Evolutionary conservation across 2,888 invertebrate genomes (phyloP).

Genomic region (Parnassius smintheus): DNA sequence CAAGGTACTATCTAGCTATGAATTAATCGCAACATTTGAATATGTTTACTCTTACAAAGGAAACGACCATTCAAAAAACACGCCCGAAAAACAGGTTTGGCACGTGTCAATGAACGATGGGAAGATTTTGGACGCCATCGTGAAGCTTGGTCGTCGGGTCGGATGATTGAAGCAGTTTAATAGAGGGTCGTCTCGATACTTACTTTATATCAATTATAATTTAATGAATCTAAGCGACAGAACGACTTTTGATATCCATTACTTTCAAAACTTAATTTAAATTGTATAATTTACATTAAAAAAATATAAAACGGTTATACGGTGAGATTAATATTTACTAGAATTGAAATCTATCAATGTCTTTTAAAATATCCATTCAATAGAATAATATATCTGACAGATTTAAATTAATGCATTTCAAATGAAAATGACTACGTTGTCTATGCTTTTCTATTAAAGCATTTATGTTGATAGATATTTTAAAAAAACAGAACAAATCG

Average conservation of each 20-base stretch:
- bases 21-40: slow-evolving; percentile 82
- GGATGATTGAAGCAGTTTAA: slow-evolving; percentile 73
- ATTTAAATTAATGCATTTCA: too few relatives aligned
- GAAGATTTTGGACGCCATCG: slow-evolving; percentile 72
- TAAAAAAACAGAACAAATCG: too few relatives aligned
- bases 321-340: slow-evolving; percentile 17
- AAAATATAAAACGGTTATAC: slow-evolving; percentile 15
- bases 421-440: too few relatives aligned
- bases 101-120: slow-evolving; percentile 80
- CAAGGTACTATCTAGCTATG: slow-evolving; percentile 76
- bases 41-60: slow-evolving; percentile 79
- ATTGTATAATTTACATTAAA: slow-evolving; percentile 24
- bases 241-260: slow-evolving; percentile 29
- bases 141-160: slow-evolving; percentile 57
- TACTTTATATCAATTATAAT: slow-evolving; percentile 58
- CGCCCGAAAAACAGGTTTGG: slow-evolving; percentile 74
- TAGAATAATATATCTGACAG: neutral
- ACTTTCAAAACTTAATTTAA: slow-evolving; percentile 14
- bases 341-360: slow-evolving; percentile 12
- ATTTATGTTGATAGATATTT: too few relatives aligned
- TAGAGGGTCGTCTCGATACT: slow-evolving; percentile 61
- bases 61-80: slow-evolving; percentile 79
- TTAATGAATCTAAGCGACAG: slow-evolving; percentile 49
- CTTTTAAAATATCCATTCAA: slow-evolving; percentile 3
- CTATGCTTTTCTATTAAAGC: too few relatives aligned